Base-by-base conservation (phyloP, 2,113 vertebrate genomes). In the Microtus ochrogaster region DNA sequence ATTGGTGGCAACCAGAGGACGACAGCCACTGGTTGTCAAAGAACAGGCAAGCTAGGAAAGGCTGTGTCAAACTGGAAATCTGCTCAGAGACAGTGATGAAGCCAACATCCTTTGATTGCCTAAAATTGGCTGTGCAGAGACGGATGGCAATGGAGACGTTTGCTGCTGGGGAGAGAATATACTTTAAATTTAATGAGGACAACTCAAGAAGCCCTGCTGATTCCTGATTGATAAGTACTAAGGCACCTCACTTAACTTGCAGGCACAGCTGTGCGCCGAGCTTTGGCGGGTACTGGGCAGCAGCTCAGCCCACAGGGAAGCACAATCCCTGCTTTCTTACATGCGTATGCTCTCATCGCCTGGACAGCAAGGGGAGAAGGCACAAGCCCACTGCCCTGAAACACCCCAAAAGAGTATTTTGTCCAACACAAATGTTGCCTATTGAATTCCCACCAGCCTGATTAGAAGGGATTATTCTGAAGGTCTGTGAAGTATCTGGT, bases 401-500 rank as follows among this genome's bases (percentile, higher is more conserved):
- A 92, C 61, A 87, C 63, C 66, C 61, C 12, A 26, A 97, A 97
- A 97, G 94, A 65, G 91, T 97, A 96, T 97, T 92, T 96, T 92
- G 94, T 96, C 94, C 96, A 93, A 90, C 33, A 82, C 49, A 22
- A 96, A 84, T 93, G 49, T 94, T 90, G 94, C 96, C 97, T 96
- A 95, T 97, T 94, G 73, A 97, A 98, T 97, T 98, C 94, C 97
- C 96, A 97, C 97, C 96, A 97, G 52, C 2, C 97, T 98, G 98
- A 98, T 98, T 98, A 98, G 96, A 98, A 97, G 95, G 98, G 96
- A 98, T 98, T 98, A 98, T 98, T 98, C 95, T 14, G 86, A 96
- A 97, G 96, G 97, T 98, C 98, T 98, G 98, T 98, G 96, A 98
- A 98, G 97, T 98, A 98, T 98, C 98, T 98, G 96, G 98, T 98